Base-by-base conservation (phyloP, 2,113 vertebrate species). In the Capreolus pygargus region DNA sequence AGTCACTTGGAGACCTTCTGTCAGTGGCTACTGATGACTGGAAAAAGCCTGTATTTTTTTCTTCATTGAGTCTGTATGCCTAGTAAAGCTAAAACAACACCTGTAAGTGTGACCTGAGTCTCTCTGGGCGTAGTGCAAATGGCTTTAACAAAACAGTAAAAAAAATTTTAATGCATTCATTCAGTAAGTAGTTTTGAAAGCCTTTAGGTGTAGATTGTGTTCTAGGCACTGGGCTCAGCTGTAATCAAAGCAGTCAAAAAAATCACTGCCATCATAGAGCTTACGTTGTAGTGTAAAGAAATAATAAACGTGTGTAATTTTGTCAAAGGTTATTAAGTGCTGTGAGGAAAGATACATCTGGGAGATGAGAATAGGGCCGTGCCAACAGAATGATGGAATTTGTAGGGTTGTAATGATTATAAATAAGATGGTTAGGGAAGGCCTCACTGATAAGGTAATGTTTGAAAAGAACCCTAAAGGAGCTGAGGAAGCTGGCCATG, bases 311-410 rank as follows among this genome's bases (percentile, higher is more conserved):
- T 47, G 15, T 1, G 33, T 30, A n/a, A 52, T 74, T 43, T 70
- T 91, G 43, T 57, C 67, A 85, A 50, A 36, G 78, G n/a, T 58
- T 90, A 55, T 25, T 92, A 78, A 43, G 21, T 76, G 33, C 64
- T 88, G 17, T 30, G 25, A 84, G 36, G 47, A 93, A 97, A 93
- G 93, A 76, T 70, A 76, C 87, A 79, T 93, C 84, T 84, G 83
- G 14, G 33, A 88, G 52, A 43, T 61, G 47, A 39, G 25, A n/a
- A 43, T 74, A 83, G 23, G 27, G 25, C 6, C 52, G 39, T 52
- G 36, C 28, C 19, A 25, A 14, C 55, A 60, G 58, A 81, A n/a
- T 67, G 39, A 43, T 76, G 45, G 57, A n/a, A 23, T 55, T 74
- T 60, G 67, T 88, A 33, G 39, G 60, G 45, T 54, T 82, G 28